Conservation (phyloP, 2,113 vertebrate species). For the Nannobrachium achirus region DNA sequence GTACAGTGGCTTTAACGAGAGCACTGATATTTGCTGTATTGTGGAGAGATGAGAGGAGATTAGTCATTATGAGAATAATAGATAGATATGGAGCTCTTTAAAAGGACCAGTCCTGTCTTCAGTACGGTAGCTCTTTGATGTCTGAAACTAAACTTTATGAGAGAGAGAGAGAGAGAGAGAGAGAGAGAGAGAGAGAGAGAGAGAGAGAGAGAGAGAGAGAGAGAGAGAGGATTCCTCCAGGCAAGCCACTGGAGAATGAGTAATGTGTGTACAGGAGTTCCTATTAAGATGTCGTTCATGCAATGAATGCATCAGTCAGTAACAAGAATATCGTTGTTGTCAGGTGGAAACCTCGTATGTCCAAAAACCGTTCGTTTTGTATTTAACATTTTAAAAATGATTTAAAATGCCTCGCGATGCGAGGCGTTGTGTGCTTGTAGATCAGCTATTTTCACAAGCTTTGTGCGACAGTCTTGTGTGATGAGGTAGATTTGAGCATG, state of each 20-base stretch:
- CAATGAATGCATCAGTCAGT: slow-evolving; percentile 38
- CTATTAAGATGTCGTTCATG: slow-evolving; percentile 55
- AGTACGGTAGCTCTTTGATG: slow-evolving; percentile 51
- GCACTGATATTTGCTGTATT: neutral
- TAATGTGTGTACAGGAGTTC: slow-evolving; percentile 50
- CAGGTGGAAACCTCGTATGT: too few relatives aligned
- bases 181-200: slow-evolving; percentile 22
- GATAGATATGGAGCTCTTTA: slow-evolving; percentile 22
- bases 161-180: slow-evolving; percentile 9
- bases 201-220: slow-evolving; percentile 6
- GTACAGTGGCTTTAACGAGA: neutral
- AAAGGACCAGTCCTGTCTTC: slow-evolving; percentile 24
- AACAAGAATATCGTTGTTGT: too few relatives aligned
- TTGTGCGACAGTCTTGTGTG: too few relatives aligned
- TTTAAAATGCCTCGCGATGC: too few relatives aligned
- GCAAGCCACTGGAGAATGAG: slow-evolving; percentile 56
- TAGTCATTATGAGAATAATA: too few relatives aligned
- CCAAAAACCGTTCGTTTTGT: too few relatives aligned
- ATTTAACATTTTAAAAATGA: too few relatives aligned
- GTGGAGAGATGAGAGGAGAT: neutral
- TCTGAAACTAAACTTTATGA: neutral
- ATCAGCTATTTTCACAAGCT: too few relatives aligned
- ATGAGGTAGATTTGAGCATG: too few relatives aligned
- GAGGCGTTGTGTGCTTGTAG: too few relatives aligned
- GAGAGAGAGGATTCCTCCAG: slow-evolving; percentile 31